Evolutionary conservation across 2,797 vertebrate species (phyloP).

Genomic region (Melanotaenia pygmaea): DNA sequence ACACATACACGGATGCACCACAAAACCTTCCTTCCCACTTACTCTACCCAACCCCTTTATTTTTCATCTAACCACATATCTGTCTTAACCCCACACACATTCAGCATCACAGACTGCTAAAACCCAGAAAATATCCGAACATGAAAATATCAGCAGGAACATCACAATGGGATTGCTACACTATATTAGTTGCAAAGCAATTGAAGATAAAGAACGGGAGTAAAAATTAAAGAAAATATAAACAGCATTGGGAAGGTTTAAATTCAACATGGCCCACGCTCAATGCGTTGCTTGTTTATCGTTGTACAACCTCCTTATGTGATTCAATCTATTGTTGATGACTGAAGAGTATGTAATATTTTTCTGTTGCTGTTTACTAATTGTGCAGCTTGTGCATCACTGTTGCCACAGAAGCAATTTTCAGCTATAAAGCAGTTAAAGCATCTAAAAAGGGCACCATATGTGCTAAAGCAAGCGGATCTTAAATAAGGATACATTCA

Average conservation of each 20-base stretch:
- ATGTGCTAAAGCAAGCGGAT: background rate
- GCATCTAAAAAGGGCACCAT: no score
- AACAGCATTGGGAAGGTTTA: background rate
- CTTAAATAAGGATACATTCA: no score
- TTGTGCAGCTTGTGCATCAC: background rate
- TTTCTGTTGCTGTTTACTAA: background rate
- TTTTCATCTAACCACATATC: no score
- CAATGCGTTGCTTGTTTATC: no score
- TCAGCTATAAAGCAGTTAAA: background rate
- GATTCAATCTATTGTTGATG: background rate
- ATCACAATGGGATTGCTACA: no score
- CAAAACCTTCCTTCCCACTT: no score
- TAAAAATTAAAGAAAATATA: background rate
- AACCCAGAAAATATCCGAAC: no score
- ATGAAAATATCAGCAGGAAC: no score
- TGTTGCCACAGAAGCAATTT: background rate
- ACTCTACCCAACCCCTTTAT: no score
- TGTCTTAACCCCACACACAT: no score
- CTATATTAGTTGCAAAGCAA: background rate
- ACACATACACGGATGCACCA: no score
- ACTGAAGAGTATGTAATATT: background rate
- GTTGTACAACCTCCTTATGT: background rate
- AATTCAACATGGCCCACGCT: background rate
- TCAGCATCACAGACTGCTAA: no score
- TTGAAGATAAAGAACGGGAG: background rate